A percentile compares a stretch with the other conserved stretches of the same genome.
Conservation (phyloP, 2,113 vertebrate species). For the Hemichromis elongatus region DNA sequence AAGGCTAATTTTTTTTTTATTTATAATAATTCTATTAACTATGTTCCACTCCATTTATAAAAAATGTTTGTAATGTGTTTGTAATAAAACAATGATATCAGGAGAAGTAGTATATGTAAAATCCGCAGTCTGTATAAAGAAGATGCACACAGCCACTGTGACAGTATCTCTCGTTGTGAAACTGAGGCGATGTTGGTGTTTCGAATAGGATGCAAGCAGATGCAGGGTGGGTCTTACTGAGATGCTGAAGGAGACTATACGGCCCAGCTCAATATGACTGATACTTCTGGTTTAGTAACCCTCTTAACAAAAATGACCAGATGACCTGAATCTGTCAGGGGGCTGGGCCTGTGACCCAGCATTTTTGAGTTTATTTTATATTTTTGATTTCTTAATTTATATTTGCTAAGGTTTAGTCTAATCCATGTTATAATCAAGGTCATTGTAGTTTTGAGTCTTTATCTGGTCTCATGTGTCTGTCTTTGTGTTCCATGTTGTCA, state of each 20-base stretch:
- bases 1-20: neutral
- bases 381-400: neutral
- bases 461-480: rapidly evolving
- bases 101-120: neutral
- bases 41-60: neutral
- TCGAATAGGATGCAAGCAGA: neutral
- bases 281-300: rapidly evolving
- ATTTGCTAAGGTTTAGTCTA: neutral
- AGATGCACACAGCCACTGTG: neutral
- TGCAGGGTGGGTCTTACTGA: neutral
- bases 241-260: neutral
- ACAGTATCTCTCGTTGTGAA: neutral
- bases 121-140: neutral
- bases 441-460: neutral
- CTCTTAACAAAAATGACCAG: rapidly evolving
- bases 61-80: neutral
- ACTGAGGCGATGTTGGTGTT: neutral
- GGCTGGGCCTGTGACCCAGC: no score
- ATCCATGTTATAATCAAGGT: neutral
- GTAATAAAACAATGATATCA: rapidly evolving
- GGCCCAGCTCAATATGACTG: rapidly evolving
- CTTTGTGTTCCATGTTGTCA: neutral
- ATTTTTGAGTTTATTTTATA: no score
- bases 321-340: no score
- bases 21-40: neutral